Conservation (phyloP, 2,888 invertebrate species). For the Hypomecis atomaria region DNA sequence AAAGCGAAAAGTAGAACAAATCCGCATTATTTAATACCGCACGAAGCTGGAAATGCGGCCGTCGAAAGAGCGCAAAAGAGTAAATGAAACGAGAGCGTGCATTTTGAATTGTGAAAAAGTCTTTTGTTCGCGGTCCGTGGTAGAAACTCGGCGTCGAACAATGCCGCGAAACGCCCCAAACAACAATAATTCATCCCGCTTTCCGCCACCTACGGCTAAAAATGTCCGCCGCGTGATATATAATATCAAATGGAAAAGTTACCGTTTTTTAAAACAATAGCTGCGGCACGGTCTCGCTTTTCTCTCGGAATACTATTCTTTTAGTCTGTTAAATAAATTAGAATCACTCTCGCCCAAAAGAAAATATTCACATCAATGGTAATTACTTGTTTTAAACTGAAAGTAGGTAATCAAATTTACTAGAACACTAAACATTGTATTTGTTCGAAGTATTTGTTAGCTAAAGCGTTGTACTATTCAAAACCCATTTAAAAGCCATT, state of each 20-base stretch:
- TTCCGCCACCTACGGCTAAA: conserved; percentile 84
- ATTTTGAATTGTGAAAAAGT: conserved; percentile 82
- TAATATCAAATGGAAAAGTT: conserved; percentile 82
- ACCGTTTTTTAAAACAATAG: conserved; percentile 82
- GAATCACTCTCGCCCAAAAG: too few relatives aligned
- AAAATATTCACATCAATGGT: too few relatives aligned
- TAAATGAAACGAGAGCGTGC: conserved; percentile 83
- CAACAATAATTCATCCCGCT: conserved; percentile 84
- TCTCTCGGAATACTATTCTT: conserved; percentile 69
- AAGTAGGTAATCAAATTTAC: background rate
- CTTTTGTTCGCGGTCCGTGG: conserved; percentile 76
- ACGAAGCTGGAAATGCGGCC: conserved; percentile 79
- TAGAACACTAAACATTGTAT: conserved; percentile 4
- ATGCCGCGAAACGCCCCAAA: conserved; percentile 79
- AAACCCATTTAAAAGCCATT: conserved; percentile 83
- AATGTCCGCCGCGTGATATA: conserved; percentile 83
- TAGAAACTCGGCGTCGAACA: conserved; percentile 78
- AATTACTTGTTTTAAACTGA: too few relatives aligned
- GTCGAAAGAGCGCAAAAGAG: conserved; percentile 81
- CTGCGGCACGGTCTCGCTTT: conserved; percentile 62
- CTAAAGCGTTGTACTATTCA: conserved; percentile 69
- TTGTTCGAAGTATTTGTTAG: conserved; percentile 59
- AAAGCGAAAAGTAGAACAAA: conserved; percentile 73
- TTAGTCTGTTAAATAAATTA: conserved; percentile 19
- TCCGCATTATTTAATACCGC: conserved; percentile 79